Base-by-base conservation (phyloP, 2,113 vertebrate genomes). In the Ammodytes marinus region DNA sequence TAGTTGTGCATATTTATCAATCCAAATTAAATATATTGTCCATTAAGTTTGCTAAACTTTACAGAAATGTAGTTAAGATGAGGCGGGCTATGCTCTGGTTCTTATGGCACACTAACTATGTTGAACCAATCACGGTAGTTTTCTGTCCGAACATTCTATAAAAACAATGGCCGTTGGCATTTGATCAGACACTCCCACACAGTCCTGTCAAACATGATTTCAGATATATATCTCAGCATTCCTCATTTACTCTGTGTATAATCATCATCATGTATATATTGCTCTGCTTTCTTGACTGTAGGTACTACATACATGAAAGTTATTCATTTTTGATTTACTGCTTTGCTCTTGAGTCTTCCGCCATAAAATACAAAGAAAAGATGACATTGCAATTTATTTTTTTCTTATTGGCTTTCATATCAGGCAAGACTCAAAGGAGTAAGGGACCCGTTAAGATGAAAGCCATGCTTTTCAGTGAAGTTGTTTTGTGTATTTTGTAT, bases 171-270 rank as follows among this genome's bases (percentile, higher is more conserved):
- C 27, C 27, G 2, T 27, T 27, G 27, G 27, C 27, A 27, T 27
- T 27, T 27, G 27, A n/a, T n/a, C n/a, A n/a, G n/a, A 27, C 27
- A 27, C 27, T 27, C 27, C 27, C 27, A 27, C 27, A 27, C 27
- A 27, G 27, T 27, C 27, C 27, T 27, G 27, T 27, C 27, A 27
- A 77, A 54, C 52, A 53, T 58, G 58, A 67, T 82, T 82, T 68
- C 49, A 81, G 64, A 60, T 13, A 17, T 27, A 27, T 27, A 27
- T 27, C 27, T 9, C 63, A 81, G 37, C 66, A 9, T 55, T 64
- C 66, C 54, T 74, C 66, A 17, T 84, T 65, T 15, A 61, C 80
- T 50, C 63, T 66, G 75, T 77, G 88, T 66, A 79, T 84, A 27
- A 63, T 66, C 68, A 54, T 76, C 74, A 37, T 37, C 58, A 64